Evolutionary conservation across 1,140 invertebrate species (phyloP).

Genomic region (Caenorhabditis tropicalis): DNA sequence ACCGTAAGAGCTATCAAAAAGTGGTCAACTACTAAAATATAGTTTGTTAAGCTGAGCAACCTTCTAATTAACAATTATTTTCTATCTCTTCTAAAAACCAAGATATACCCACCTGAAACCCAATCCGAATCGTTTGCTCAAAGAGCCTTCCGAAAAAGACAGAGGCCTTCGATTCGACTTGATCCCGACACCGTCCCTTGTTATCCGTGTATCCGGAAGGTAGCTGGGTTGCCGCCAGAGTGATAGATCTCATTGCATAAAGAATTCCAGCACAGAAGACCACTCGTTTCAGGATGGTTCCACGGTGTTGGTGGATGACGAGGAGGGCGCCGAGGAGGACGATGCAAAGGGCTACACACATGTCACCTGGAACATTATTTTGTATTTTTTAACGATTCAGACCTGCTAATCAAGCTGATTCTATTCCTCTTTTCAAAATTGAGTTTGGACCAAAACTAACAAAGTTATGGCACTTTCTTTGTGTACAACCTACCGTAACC

Average conservation of each 20-base stretch:
- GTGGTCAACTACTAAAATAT: no score
- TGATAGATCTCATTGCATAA: slow-evolving; percentile 63
- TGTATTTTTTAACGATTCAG: no score
- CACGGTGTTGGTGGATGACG: slow-evolving; percentile 66
- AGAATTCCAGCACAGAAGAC: slow-evolving; percentile 65
- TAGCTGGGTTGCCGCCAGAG: slow-evolving; percentile 57
- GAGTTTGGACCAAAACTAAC: no score
- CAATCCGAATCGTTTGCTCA: slow-evolving; percentile 56
- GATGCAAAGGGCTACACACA: slow-evolving; percentile 63
- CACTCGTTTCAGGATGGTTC: slow-evolving; percentile 59
- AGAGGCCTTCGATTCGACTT: neutral
- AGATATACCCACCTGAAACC: slow-evolving; percentile 57
- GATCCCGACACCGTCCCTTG: slow-evolving; percentile 45
- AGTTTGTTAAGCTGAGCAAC: no score
- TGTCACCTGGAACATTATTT: slow-evolving; percentile 59
- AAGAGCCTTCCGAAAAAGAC: slow-evolving; percentile 43
- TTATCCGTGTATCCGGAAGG: slow-evolving; percentile 45
- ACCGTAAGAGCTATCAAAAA: no score
- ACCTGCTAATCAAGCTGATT: no score
- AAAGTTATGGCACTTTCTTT: no score
- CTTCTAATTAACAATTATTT: no score
- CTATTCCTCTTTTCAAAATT: no score
- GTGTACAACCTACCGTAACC: no score
- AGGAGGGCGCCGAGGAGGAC: slow-evolving; percentile 60
- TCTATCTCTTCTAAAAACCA: no score